A percentile compares a stretch with the other conserved stretches of the same genome.
Conservation (phyloP, 2,888 invertebrate genomes). For the Tachina grossa region DNA sequence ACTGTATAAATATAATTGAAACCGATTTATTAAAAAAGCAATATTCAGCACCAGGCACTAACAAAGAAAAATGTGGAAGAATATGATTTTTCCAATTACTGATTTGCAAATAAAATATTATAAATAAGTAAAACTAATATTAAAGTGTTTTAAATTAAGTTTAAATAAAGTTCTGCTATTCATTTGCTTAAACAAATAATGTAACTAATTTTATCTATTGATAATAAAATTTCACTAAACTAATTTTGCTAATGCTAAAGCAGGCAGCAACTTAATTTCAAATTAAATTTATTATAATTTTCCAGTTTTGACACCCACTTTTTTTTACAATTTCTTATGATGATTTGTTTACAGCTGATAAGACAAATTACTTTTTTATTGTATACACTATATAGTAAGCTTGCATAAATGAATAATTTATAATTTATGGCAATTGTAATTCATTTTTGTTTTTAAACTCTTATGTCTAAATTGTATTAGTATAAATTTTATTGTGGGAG, state of each 20-base stretch:
- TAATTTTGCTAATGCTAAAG: no score
- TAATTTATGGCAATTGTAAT: constrained; percentile 20
- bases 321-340: background rate
- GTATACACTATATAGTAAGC: background rate
- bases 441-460: background rate
- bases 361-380: constrained; percentile 30
- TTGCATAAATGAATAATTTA: background rate
- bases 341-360: background rate
- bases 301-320: constrained; percentile 11
- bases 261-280: background rate
- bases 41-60: no score
- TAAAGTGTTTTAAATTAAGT: no score
- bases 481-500: constrained; percentile 5
- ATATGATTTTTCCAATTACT: no score
- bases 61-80: no score
- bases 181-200: no score
- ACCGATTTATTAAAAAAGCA: no score
- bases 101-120: no score
- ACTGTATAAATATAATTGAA: background rate
- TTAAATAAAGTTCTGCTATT: no score
- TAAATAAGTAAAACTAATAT: no score
- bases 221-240: no score
- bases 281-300: constrained; percentile 12
- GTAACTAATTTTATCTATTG: no score
- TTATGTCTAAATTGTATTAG: background rate